These are phyloP conservation scores for Trissolcus japonicus DNA, from an alignment of 2,888 invertebrate species.

Conservation along the genomic window DNA sequence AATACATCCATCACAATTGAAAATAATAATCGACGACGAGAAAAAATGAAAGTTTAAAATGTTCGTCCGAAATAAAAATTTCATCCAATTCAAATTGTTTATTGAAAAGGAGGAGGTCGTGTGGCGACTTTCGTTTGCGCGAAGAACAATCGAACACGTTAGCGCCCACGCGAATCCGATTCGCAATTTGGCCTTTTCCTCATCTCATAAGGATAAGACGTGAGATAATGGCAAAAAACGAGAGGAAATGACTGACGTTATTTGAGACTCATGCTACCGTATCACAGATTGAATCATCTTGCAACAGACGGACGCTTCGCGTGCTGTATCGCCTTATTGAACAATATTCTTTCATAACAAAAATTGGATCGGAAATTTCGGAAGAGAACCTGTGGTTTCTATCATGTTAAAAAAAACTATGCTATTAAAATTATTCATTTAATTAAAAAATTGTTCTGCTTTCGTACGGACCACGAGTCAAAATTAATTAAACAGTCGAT, in stretches of 20 bases:
- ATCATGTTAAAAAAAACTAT: too few relatives aligned
- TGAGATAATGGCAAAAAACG: slow-evolving; percentile 44
- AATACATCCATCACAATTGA: too few relatives aligned
- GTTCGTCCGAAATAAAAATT: background rate
- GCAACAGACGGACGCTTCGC: slow-evolving; percentile 44
- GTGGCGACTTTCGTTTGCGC: slow-evolving; percentile 8
- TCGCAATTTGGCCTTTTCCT: slow-evolving; percentile 9
- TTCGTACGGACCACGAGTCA: too few relatives aligned
- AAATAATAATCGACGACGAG: too few relatives aligned
- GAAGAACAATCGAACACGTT: slow-evolving; percentile 4
- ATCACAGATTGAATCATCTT: slow-evolving; percentile 44
- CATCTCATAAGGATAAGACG: slow-evolving; percentile 34
- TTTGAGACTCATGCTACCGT: slow-evolving; percentile 44
- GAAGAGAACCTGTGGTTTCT: too few relatives aligned
- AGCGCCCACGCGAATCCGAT: too few relatives aligned
- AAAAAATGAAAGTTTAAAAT: too few relatives aligned
- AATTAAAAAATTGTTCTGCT: too few relatives aligned
- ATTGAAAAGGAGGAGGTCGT: too few relatives aligned
- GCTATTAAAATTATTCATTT: too few relatives aligned
- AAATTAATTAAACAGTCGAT: too few relatives aligned
- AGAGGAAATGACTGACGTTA: slow-evolving; percentile 44
- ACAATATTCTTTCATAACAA: slow-evolving; percentile 29
- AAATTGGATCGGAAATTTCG: slow-evolving; percentile 9
- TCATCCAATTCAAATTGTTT: too few relatives aligned
- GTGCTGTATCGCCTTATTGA: slow-evolving; percentile 29